phyloP scores from a whole-genome alignment of 2,113 vertebrate genomes.

The Pelobates fuscus region DNA sequence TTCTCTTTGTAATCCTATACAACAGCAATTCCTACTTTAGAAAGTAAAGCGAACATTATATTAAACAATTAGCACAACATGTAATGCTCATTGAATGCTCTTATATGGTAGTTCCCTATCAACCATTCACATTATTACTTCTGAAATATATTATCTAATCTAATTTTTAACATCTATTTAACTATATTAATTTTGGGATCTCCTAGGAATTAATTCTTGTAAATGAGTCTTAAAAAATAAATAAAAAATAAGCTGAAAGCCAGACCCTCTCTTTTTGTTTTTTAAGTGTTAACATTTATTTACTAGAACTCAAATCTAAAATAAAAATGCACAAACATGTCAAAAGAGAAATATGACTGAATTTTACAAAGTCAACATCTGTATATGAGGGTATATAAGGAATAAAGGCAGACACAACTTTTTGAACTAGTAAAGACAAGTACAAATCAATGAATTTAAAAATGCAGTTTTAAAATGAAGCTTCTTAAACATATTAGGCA shows the following conservation, averaged over 20 bases:
- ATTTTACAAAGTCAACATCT: slow-evolving; percentile 23
- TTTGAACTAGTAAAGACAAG: slow-evolving; percentile 33
- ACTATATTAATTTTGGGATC: not conserved
- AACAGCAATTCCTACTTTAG: no score
- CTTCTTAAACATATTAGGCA: slow-evolving; percentile 41
- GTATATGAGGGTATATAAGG: not conserved
- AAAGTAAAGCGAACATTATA: no score
- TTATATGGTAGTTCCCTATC: no score
- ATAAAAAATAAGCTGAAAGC: not conserved
- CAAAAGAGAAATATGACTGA: slow-evolving; percentile 8
- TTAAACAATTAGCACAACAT: no score
- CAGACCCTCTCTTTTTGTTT: not conserved
- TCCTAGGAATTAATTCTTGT: not conserved
- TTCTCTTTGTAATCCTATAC: no score
- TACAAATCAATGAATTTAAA: slow-evolving; percentile 39
- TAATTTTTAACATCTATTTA: not conserved
- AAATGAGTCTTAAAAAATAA: not conserved
- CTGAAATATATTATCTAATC: not conserved
- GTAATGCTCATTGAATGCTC: no score
- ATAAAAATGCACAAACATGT: slow-evolving; percentile 32
- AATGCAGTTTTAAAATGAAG: slow-evolving; percentile 31
- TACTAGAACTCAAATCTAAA: slow-evolving; percentile 19
- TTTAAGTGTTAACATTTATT: slow-evolving; percentile 20
- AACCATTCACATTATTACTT: not conserved
- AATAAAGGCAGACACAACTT: slow-evolving; percentile 29